Evolutionary conservation across 2,888 invertebrate genomes (phyloP), one percentile per base, ranked within the genome.

Genomic region (Helicoverpa assulta): DNA sequence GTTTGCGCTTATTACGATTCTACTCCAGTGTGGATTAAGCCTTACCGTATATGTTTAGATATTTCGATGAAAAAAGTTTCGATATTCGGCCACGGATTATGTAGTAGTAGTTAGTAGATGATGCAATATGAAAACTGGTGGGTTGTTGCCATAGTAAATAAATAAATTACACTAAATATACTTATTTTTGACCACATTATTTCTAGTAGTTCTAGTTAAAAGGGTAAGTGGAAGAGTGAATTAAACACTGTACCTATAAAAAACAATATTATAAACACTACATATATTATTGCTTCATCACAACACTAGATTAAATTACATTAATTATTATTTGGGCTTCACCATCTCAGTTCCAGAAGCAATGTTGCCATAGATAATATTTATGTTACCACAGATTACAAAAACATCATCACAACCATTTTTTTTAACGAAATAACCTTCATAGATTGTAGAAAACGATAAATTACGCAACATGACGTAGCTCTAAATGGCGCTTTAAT

Each of bases 121-220:
- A 37, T 37, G 37, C 50, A 58, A 65, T 67, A 58, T 64, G 18
- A 53, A 78, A 71, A 63, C 19, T 63, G 14, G 5, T 54, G 5
- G 7, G 37, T 47, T 29, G 29, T 19, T 14, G 21, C 21, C 29
- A 53, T 5, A 19, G 18, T 14, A 26, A 47, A 47, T n/a, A 47
- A 47, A n/a, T 47, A 16, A n/a, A n/a, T 47, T 7, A 47, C 6
- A n/a, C 5, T n/a, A 47, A 16, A 47, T 16, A n/a, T 47, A 47
- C n/a, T n/a, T 47, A 47, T 6, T 47, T n/a, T 5, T 47, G n/a
- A 14, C 14, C 4, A 40, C 40, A 40, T 4, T 12, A 14, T 37
- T 33, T 8, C 5, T 33, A 7, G 8, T 7, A 33, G 12, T 12
- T 37, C 3, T 37, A 14, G 8, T 37, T 10, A 1, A 37, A 37